phyloP scores from a whole-genome alignment of 2,888 invertebrate genomes.

The Lymantria dispar region DNA sequence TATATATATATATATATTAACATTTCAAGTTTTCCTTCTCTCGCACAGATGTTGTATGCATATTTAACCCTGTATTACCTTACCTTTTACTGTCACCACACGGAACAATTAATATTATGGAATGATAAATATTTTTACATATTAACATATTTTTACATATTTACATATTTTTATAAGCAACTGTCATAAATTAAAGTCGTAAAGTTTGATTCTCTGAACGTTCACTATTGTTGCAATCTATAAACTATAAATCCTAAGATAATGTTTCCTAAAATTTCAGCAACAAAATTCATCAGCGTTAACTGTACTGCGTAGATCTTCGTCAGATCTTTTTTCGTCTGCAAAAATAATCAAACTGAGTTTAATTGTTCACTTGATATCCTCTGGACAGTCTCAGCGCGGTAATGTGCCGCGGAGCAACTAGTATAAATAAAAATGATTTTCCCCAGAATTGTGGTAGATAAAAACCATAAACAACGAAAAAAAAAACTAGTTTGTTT shows the following conservation, averaged over 20 bases:
- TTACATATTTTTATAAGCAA: too few species aligned
- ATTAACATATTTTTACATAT: too few species aligned
- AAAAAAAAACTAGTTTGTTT: slow-evolving; percentile 16
- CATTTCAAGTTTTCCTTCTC: too few species aligned
- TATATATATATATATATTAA: too few species aligned
- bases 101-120: too few species aligned
- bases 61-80: too few species aligned
- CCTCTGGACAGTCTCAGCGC: slow-evolving; percentile 55
- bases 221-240: slow-evolving; percentile 20
- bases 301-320: slow-evolving; percentile 34
- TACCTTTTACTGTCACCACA: too few species aligned
- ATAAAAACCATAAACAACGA: slow-evolving; percentile 13
- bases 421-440: slow-evolving; percentile 51
- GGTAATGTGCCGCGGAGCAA: slow-evolving; percentile 35
- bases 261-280: slow-evolving; percentile 16
- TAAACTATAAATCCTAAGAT: slow-evolving; percentile 20
- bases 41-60: too few species aligned
- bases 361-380: slow-evolving; percentile 64
- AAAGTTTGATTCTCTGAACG: background rate
- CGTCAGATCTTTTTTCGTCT: slow-evolving; percentile 56
- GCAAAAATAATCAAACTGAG: slow-evolving; percentile 57
- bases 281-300: background rate
- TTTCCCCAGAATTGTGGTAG: slow-evolving; percentile 25
- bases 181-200: background rate
- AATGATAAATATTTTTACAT: too few species aligned